Evolutionary conservation across 1,140 invertebrate species (phyloP).

Genomic region (Cepaea nemoralis): DNA sequence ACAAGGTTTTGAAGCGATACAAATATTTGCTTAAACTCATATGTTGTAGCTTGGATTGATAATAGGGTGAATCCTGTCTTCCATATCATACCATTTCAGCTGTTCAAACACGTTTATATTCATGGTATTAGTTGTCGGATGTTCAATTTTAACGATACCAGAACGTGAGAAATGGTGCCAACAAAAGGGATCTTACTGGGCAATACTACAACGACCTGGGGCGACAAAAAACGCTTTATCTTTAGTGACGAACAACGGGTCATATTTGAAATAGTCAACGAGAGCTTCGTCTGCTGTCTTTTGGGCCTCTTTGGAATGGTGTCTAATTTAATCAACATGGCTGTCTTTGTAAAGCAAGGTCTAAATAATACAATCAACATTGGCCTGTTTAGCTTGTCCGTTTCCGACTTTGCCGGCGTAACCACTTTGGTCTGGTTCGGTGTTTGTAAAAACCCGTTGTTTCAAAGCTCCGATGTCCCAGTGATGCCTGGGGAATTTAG

Average conservation of each 20-base stretch:
- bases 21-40: too few species aligned
- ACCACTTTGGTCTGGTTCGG: background rate
- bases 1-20: too few species aligned
- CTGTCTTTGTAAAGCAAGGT: background rate
- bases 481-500: background rate
- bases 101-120: too few species aligned
- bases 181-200: too few species aligned
- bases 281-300: background rate
- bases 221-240: too few species aligned
- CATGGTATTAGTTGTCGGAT: too few species aligned
- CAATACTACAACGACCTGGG: too few species aligned
- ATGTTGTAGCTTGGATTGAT: too few species aligned
- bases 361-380: conserved; percentile 14
- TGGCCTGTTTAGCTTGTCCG: background rate
- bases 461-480: background rate
- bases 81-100: too few species aligned
- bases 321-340: conserved; percentile 11
- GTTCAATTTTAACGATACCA: too few species aligned
- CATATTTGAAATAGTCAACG: background rate
- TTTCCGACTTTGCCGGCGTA: conserved; percentile 5
- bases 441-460: conserved; percentile 17
- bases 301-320: background rate
- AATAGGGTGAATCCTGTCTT: too few species aligned
- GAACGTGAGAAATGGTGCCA: too few species aligned
- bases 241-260: background rate